phyloP scores from a whole-genome alignment of 2,888 invertebrate species.

The Caenorhabditis macrosperma region DNA sequence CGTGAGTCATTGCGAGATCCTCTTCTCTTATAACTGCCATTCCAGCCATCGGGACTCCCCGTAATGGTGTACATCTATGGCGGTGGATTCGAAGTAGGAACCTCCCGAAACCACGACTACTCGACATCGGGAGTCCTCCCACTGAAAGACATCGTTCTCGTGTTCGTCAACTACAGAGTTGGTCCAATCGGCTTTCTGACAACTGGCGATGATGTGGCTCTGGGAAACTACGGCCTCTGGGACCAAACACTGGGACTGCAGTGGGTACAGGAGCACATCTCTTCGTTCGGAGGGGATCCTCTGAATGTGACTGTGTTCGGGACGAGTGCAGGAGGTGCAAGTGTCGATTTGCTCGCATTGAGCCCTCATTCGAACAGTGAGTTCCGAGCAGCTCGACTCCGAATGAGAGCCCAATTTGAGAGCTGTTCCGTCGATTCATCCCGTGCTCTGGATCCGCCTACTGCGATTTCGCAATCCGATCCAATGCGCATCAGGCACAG shows the following conservation, averaged over 20 bases:
- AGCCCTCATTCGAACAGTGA: constrained; percentile 68
- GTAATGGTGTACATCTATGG: constrained; percentile 32
- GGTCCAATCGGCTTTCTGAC: constrained; percentile 72
- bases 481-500: constrained; percentile 21
- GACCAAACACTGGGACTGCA: constrained; percentile 75
- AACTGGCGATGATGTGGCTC: constrained; percentile 50
- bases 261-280: constrained; percentile 78
- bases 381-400: background rate
- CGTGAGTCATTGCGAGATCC: background rate
- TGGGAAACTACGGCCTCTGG: constrained; percentile 75
- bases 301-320: constrained; percentile 76
- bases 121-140: constrained; percentile 67
- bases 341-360: constrained; percentile 62
- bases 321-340: constrained; percentile 72
- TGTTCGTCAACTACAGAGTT: constrained; percentile 74
- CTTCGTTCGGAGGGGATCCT: constrained; percentile 74
- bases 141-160: constrained; percentile 71
- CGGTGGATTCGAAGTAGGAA: constrained; percentile 25
- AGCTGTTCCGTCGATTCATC: constrained; percentile 32
- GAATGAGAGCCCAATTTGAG: background rate
- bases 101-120: constrained; percentile 10
- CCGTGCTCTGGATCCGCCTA: constrained; percentile 26
- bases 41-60: constrained; percentile 30
- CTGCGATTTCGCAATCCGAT: constrained; percentile 20
- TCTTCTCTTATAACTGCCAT: background rate